Evolutionary conservation across 2,797 vertebrate species (phyloP).

Genomic region (Carcharodon carcharias): DNA sequence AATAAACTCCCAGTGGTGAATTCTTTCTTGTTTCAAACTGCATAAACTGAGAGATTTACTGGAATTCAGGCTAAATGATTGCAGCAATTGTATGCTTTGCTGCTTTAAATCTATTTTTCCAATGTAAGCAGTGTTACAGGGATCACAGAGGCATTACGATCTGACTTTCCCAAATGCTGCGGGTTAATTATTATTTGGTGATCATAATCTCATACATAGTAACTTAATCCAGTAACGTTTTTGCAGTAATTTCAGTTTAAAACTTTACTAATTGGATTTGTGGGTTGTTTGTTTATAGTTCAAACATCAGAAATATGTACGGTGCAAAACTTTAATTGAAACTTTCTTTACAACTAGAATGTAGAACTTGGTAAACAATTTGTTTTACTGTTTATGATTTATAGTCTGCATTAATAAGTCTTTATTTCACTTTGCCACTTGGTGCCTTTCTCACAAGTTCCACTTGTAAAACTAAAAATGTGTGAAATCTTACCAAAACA

Average conservation of each 20-base stretch:
- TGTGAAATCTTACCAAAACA: not conserved
- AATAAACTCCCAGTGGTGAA: not conserved
- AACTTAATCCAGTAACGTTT: conserved; percentile 17
- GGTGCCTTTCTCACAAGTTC: not conserved
- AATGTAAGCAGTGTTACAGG: not conserved
- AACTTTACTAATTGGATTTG: not conserved
- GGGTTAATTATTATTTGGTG: conserved; percentile 21
- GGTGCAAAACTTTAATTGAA: not conserved
- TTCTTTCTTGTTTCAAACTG: not conserved
- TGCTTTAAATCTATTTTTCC: conserved; percentile 23
- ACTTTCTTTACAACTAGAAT: not conserved
- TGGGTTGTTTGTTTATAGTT: not conserved
- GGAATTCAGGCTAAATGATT: not conserved
- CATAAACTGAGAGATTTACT: not conserved
- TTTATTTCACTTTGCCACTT: not conserved
- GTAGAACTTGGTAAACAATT: not conserved
- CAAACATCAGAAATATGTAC: not conserved
- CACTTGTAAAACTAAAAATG: not conserved
- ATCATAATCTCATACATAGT: not conserved
- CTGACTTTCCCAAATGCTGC: not conserved
- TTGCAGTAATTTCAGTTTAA: not conserved
- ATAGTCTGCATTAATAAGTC: not conserved
- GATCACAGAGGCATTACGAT: conserved; percentile 11
- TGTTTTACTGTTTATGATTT: not conserved
- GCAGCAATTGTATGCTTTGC: not conserved